Evolutionary conservation across 2,797 vertebrate species (phyloP).

Genomic region (Semaprochilodus insignis): DNA sequence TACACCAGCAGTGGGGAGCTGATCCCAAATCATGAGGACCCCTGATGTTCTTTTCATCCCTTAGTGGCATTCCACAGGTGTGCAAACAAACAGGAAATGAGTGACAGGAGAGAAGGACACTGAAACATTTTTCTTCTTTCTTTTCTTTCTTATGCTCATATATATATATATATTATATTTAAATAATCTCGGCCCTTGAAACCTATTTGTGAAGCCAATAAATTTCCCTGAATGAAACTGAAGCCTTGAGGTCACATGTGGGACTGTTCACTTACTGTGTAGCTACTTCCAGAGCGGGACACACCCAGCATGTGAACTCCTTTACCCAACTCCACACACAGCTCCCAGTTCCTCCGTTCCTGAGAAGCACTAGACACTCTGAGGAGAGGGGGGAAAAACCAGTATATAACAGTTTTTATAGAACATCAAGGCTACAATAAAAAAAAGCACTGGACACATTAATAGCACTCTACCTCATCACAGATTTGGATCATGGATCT

Average conservation of each 20-base stretch:
- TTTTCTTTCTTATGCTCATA: no score
- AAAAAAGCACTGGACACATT: no score
- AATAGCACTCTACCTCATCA: no score
- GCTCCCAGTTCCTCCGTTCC: slow-evolving; percentile 67
- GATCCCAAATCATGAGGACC: slow-evolving; percentile 45
- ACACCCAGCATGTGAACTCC: slow-evolving; percentile 61
- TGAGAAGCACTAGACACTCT: slow-evolving; percentile 66
- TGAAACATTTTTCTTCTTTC: no score
- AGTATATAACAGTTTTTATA: background rate
- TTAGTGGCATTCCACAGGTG: slow-evolving; percentile 50
- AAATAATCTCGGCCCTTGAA: no score
- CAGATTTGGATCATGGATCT: no score
- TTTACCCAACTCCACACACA: slow-evolving; percentile 70
- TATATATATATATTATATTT: no score
- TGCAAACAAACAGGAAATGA: slow-evolving; percentile 53
- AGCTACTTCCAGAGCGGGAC: slow-evolving; percentile 67
- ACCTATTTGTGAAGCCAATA: no score
- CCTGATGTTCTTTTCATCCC: slow-evolving; percentile 41
- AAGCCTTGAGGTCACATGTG: background rate
- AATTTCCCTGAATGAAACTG: background rate
- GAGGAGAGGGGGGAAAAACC: slow-evolving; percentile 37
- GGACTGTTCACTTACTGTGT: slow-evolving; percentile 66
- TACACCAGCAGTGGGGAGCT: slow-evolving; percentile 26
- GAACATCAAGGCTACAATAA: no score
- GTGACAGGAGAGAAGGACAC: slow-evolving; percentile 10